Percentiles rank a stretch among this genome's conserved stretches.
phyloP scores from a whole-genome alignment of 1,140 invertebrate genomes.

The Drosophila tristis region DNA sequence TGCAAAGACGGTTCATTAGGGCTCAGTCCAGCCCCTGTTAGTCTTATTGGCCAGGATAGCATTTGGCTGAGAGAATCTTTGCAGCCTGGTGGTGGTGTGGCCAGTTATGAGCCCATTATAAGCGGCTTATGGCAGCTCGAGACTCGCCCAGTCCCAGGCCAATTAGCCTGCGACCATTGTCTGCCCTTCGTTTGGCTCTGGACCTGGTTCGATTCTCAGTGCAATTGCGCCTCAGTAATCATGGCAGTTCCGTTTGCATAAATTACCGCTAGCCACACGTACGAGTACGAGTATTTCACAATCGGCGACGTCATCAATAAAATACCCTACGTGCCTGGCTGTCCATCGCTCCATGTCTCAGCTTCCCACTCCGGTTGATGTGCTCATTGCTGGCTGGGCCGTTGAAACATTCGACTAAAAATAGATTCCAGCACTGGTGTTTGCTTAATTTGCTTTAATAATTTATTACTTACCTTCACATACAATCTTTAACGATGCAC shows the following conservation, averaged over 20 bases:
- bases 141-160: constrained; percentile 6
- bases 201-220: background rate
- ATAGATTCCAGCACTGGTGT: constrained; percentile 46
- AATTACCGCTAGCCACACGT: constrained; percentile 25
- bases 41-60: constrained; percentile 27
- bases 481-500: constrained; percentile 50
- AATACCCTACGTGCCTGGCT: constrained; percentile 27
- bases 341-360: constrained; percentile 6
- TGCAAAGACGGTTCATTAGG: constrained; percentile 19
- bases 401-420: constrained; percentile 51
- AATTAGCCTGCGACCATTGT: constrained; percentile 11
- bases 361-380: constrained; percentile 32
- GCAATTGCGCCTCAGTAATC: background rate
- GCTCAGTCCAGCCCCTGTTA: background rate
- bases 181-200: background rate
- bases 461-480: constrained; percentile 66
- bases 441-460: constrained; percentile 49
- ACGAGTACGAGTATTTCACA: constrained; percentile 41
- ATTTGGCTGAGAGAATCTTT: too few relatives aligned
- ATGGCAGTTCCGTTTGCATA: constrained; percentile 62
- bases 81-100: background rate
- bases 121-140: constrained; percentile 1
- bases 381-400: constrained; percentile 54
- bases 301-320: constrained; percentile 47
- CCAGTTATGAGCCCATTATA: background rate